Conservation (phyloP, 2,797 vertebrate species). For the Syngnathus acus region DNA sequence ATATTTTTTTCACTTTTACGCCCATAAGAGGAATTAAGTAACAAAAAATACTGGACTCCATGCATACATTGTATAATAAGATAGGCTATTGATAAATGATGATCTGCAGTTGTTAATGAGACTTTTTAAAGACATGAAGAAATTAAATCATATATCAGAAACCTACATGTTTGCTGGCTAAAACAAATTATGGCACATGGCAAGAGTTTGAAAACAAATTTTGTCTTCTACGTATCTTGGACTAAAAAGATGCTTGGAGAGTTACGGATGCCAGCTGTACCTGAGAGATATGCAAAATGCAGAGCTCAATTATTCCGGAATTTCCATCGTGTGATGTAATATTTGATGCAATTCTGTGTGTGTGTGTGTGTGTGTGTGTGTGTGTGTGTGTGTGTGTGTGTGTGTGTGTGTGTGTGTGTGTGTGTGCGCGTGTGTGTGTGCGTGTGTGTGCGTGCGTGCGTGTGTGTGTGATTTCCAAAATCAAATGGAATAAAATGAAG, state of each 20-base stretch:
- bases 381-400: neutral
- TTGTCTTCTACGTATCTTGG: neutral
- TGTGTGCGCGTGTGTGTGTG: constrained; percentile 8
- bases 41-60: constrained; percentile 4
- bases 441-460: neutral
- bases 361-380: constrained; percentile 11
- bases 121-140: neutral
- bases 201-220: neutral
- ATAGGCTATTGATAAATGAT: neutral
- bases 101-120: neutral
- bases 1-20: neutral
- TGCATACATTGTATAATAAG: neutral
- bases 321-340: neutral
- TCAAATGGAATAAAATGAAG: too few relatives aligned
- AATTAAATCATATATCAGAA: neutral
- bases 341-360: neutral
- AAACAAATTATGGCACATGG: neutral
- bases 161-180: neutral
- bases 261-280: neutral
- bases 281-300: neutral
- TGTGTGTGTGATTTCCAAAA: neutral
- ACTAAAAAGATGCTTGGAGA: neutral
- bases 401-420: neutral
- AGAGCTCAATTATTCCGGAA: neutral
- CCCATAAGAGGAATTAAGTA: neutral